Base-by-base conservation (phyloP, 2,888 invertebrate species). In the Sericinus montela region DNA sequence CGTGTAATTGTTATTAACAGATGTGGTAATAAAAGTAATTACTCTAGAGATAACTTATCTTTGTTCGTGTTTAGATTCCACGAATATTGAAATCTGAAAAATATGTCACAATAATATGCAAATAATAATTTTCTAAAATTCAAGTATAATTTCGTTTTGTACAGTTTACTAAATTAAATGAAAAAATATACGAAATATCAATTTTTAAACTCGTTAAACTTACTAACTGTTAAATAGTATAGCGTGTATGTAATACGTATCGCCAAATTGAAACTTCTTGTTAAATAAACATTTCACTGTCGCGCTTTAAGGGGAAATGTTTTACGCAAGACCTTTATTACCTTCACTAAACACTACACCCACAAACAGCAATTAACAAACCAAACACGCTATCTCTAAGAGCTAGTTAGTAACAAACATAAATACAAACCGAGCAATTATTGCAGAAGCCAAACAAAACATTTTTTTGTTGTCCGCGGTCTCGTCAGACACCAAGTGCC, bases 21-120 rank as follows among this genome's bases (percentile, higher is more conserved):
- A 72, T 80, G 74, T 68, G 65, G 56, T 63, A 63, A 69, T 67
- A 67, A 69, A 63, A 62, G 63, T 64, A 69, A 74, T 70, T 67
- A 72, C 75, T 65, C 59, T 53, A 53, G 56, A 63, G 77, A 81
- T 80, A 80, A 70, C 56, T 51, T 69, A 70, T 71, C 71, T 62
- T 65, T 63, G 56, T 64, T 65, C 48, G 58, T 53, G 59, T 62
- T 60, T 46, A 51, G 50, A 51, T 51, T 45, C 36, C 41, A 45
- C 37, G 40, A 45, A 37, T 42, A 50, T 58, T 61, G 62, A 60
- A 62, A 57, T 62, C 55, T 56, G 55, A 54, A 52, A 54, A 48
- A 68, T 67, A 40, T 15, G 11, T 16, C 13, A 11, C 11, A 45
- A 28, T 45, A 16, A 29, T 19, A 29, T 30, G 40, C 3, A 19